These are phyloP conservation scores for Shinisaurus crocodilurus DNA, from an alignment of 2,113 vertebrate species.

Conservation along the genomic window DNA sequence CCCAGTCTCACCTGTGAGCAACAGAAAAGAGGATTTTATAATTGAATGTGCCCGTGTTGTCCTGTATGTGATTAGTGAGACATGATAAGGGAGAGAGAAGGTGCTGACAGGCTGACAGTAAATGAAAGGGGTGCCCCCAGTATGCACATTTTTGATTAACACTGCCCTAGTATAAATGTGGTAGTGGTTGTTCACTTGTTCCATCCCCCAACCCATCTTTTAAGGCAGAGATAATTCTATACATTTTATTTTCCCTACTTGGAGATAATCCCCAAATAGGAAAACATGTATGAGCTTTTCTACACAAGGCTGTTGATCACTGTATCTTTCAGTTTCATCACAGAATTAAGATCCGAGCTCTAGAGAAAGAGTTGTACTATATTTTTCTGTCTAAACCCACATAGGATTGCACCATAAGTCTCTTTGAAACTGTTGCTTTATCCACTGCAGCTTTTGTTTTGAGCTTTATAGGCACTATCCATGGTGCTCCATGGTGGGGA, in stretches of 20 bases:
- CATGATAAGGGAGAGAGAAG: background rate
- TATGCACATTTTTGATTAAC: background rate
- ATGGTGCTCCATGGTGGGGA: too few species aligned
- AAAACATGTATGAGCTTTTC: too few species aligned
- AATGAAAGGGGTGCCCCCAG: background rate
- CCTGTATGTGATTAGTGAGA: background rate
- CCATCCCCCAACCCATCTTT: background rate
- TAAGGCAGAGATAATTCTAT: background rate
- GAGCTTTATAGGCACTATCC: too few species aligned
- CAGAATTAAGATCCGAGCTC: too few species aligned
- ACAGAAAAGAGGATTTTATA: background rate
- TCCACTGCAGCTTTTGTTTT: too few species aligned
- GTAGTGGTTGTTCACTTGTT: background rate
- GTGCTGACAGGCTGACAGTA: background rate
- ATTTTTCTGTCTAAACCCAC: too few species aligned
- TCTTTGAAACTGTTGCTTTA: too few species aligned
- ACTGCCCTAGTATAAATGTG: background rate
- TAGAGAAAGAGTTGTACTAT: too few species aligned
- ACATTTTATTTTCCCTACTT: background rate
- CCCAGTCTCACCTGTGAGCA: too few species aligned
- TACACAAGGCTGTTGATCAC: too few species aligned
- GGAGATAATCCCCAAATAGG: background rate
- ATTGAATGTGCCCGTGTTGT: background rate
- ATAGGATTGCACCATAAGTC: too few species aligned
- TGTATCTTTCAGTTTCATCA: too few species aligned